Conservation (phyloP, 2,888 invertebrate species). For the Idaea straminata region DNA sequence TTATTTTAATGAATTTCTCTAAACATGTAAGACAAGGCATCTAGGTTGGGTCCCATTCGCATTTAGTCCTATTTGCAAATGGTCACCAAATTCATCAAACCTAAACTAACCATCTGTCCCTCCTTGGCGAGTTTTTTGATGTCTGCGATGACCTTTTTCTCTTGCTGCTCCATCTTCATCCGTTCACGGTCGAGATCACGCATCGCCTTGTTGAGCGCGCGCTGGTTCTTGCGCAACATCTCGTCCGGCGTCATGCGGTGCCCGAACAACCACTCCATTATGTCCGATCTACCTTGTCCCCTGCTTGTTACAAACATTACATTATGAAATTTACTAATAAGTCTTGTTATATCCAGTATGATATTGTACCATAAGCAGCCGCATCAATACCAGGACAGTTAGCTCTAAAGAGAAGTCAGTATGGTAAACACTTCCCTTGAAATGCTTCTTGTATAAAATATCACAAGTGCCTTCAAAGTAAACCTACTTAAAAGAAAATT, state of each 20-base stretch:
- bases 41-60: no score
- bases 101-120: slow-evolving; percentile 93
- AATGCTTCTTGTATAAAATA: no score
- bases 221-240: slow-evolving; percentile 98
- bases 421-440: no score
- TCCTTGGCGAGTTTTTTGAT: slow-evolving; percentile 99
- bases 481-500: no score
- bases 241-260: slow-evolving; percentile 98
- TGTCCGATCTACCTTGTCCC: slow-evolving; percentile 19
- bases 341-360: no score
- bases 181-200: slow-evolving; percentile 97
- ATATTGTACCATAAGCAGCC: no score
- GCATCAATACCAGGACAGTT: no score
- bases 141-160: slow-evolving; percentile 98
- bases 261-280: slow-evolving; percentile 97
- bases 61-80: background rate
- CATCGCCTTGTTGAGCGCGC: slow-evolving; percentile 98
- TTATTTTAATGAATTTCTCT: no score
- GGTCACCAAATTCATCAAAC: no score
- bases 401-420: no score
- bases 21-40: no score
- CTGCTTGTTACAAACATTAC: background rate
- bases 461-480: no score
- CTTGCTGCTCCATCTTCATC: slow-evolving; percentile 98
- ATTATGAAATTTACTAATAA: background rate